Conservation (phyloP, 2,797 vertebrate genomes). For the Euthynnus affinis region DNA sequence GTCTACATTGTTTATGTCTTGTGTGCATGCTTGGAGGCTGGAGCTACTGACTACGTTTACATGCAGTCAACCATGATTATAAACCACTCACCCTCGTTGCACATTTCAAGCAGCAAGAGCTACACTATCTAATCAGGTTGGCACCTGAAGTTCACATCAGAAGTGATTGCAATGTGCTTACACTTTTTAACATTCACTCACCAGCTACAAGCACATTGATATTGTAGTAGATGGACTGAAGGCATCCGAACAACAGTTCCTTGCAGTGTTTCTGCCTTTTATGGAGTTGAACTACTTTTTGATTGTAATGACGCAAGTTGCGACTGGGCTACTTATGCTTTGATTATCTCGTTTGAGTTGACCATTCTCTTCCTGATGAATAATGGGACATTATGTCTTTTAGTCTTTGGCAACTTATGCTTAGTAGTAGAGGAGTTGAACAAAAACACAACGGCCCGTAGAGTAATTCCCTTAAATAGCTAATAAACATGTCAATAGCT, state of each 20-base stretch:
- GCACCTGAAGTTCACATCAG: not conserved
- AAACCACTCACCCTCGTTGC: not conserved
- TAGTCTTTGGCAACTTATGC: not conserved
- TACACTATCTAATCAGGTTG: not conserved
- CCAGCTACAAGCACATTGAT: too few species aligned
- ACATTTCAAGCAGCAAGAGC: too few species aligned
- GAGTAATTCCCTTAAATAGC: too few species aligned
- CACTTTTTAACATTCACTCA: too few species aligned
- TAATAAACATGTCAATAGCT: not conserved
- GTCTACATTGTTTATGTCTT: not conserved
- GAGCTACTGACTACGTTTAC: conserved; percentile 45
- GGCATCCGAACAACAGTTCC: too few species aligned
- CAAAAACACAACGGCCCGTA: not conserved
- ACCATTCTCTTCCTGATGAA: not conserved
- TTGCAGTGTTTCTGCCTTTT: not conserved
- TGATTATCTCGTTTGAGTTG: not conserved
- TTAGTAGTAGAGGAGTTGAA: not conserved
- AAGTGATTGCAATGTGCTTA: too few species aligned
- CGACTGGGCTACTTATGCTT: not conserved
- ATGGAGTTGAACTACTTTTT: not conserved
- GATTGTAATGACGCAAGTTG: not conserved
- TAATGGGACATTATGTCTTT: not conserved
- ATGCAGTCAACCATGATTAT: conserved; percentile 24
- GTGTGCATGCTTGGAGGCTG: not conserved
- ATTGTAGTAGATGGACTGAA: too few species aligned